Conservation (phyloP, 1,140 invertebrate genomes). For the Drosophila ambigua region DNA sequence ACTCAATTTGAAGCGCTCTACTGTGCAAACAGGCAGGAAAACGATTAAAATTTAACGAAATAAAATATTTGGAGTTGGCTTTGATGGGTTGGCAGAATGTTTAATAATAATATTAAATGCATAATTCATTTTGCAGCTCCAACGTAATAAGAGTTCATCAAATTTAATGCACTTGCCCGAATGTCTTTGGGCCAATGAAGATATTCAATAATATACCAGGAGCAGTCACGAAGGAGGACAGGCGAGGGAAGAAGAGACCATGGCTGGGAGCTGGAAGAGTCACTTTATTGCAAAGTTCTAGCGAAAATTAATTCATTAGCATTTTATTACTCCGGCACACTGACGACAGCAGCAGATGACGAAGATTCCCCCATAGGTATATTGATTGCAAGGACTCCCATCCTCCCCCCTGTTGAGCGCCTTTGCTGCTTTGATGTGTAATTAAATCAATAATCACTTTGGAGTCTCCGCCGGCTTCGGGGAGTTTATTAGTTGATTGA, state of each 20-base stretch:
- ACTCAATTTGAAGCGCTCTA: constrained; percentile 49
- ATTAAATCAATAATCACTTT: constrained; percentile 81
- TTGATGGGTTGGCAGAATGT: constrained; percentile 37
- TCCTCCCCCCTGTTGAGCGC: background rate
- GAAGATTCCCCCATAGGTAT: constrained; percentile 7
- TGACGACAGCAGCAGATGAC: constrained; percentile 22
- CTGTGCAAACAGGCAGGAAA: constrained; percentile 14
- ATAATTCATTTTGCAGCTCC: constrained; percentile 53
- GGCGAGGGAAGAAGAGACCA: background rate
- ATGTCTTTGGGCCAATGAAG: constrained; percentile 43
- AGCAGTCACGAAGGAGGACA: background rate
- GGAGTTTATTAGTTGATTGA: constrained; percentile 51
- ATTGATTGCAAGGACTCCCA: constrained; percentile 12
- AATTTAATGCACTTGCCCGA: constrained; percentile 52
- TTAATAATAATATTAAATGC: constrained; percentile 63
- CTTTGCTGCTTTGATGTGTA: constrained; percentile 72
- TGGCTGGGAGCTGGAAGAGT: background rate
- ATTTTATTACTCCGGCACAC: constrained; percentile 69
- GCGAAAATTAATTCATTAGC: constrained; percentile 80
- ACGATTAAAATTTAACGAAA: constrained; percentile 48
- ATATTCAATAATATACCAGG: constrained; percentile 25
- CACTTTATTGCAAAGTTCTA: constrained; percentile 63
- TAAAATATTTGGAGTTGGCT: constrained; percentile 50
- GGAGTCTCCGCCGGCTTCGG: constrained; percentile 29
- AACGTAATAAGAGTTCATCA: constrained; percentile 64